A percentile compares a stretch with the other conserved stretches of the same genome.
These are phyloP conservation scores for Epirrhoe alternata DNA, from an alignment of 2,888 invertebrate species.

Conservation along the genomic window DNA sequence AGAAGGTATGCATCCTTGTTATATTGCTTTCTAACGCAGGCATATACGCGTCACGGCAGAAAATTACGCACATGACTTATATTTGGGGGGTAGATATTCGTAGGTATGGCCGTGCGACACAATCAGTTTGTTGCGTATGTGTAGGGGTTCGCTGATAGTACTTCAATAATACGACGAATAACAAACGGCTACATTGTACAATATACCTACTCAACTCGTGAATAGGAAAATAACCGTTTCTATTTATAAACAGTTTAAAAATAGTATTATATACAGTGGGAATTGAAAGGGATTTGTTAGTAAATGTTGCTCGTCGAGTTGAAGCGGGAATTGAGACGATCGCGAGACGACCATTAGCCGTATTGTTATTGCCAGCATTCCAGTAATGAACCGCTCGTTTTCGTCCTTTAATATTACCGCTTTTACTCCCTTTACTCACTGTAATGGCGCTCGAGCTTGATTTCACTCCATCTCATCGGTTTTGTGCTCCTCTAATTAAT, in stretches of 20 bases:
- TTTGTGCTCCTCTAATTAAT: slow-evolving; percentile 72
- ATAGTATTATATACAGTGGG: slow-evolving; percentile 34
- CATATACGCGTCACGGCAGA: neutral
- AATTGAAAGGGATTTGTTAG: slow-evolving; percentile 60
- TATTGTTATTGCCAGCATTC: slow-evolving; percentile 83
- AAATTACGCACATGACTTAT: neutral
- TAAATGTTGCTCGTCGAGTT: slow-evolving; percentile 63
- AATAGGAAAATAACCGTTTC: slow-evolving; percentile 46
- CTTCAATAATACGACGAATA: slow-evolving; percentile 59
- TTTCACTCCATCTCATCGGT: slow-evolving; percentile 71
- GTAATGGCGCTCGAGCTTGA: slow-evolving; percentile 69
- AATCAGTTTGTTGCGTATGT: neutral
- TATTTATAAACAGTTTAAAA: slow-evolving; percentile 42
- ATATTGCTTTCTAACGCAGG: no score
- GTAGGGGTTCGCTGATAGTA: neutral
- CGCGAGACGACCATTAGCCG: slow-evolving; percentile 76
- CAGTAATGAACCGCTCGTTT: slow-evolving; percentile 83
- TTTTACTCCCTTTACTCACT: slow-evolving; percentile 72
- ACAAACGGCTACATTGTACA: slow-evolving; percentile 53
- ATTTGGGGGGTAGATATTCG: neutral
- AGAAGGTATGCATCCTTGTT: no score
- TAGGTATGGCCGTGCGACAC: neutral
- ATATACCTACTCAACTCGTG: slow-evolving; percentile 20
- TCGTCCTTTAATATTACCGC: slow-evolving; percentile 79
- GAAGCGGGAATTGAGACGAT: slow-evolving; percentile 73